phyloP scores from a whole-genome alignment of 2,888 invertebrate species.

The Dryomyza anilis region DNA sequence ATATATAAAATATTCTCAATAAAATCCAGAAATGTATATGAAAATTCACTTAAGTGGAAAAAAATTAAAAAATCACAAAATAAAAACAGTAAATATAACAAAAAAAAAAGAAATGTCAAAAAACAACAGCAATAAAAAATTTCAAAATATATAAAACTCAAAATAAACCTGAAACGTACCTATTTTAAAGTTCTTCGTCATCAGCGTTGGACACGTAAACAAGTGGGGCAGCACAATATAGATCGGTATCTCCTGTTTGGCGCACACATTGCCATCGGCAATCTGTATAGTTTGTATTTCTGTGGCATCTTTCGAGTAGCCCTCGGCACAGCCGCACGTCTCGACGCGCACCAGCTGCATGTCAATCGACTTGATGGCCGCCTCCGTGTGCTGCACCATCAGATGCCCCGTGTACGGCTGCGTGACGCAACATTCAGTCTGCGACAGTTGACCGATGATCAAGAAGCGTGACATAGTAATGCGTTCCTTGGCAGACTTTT shows the following conservation, averaged over 20 bases:
- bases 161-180: slow-evolving; percentile 66
- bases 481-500: slow-evolving; percentile 68
- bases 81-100: slow-evolving; percentile 30
- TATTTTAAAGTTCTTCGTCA: slow-evolving; percentile 91
- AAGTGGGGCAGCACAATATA: slow-evolving; percentile 94
- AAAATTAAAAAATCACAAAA: no score
- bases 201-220: slow-evolving; percentile 92
- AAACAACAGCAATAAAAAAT: no score
- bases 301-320: slow-evolving; percentile 92
- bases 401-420: slow-evolving; percentile 88
- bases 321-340: slow-evolving; percentile 92
- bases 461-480: slow-evolving; percentile 80
- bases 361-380: slow-evolving; percentile 89
- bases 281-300: slow-evolving; percentile 99
- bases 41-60: no score
- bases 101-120: slow-evolving; percentile 21
- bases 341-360: slow-evolving; percentile 93
- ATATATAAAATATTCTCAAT: no score
- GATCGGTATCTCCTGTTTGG: slow-evolving; percentile 83
- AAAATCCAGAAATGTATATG: no score
- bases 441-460: slow-evolving; percentile 81
- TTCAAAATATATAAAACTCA: slow-evolving; percentile 31
- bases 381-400: slow-evolving; percentile 79
- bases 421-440: slow-evolving; percentile 81
- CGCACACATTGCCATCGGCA: slow-evolving; percentile 87